These are phyloP conservation scores for Xyrichtys novacula DNA, from an alignment of 2,797 vertebrate species.

Conservation along the genomic window DNA sequence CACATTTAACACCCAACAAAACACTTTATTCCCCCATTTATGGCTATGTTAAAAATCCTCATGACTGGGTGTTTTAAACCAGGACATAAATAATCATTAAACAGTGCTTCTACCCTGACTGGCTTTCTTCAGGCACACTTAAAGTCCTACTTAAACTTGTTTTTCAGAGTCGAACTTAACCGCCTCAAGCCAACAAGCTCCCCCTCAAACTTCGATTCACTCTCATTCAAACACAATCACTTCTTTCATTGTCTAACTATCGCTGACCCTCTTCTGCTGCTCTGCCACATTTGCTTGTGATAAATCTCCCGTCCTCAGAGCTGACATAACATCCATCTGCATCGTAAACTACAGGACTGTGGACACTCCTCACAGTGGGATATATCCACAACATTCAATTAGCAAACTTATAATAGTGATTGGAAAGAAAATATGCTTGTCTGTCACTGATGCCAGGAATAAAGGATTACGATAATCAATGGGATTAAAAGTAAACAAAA, in stretches of 20 bases:
- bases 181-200: not conserved
- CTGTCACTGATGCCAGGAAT: slow-evolving; percentile 25
- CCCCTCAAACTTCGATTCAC: slow-evolving; percentile 11
- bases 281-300: slow-evolving; percentile 3
- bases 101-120: slow-evolving; percentile 30
- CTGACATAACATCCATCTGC: slow-evolving; percentile 23
- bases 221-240: slow-evolving; percentile 23
- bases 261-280: slow-evolving; percentile 16
- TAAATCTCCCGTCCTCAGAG: slow-evolving; percentile 9
- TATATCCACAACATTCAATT: slow-evolving; percentile 9
- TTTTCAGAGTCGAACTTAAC: slow-evolving; percentile 10
- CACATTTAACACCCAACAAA: no score
- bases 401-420: not conserved
- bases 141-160: slow-evolving; percentile 9
- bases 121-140: slow-evolving; percentile 9
- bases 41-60: no score
- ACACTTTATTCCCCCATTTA: no score
- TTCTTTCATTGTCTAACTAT: slow-evolving; percentile 19
- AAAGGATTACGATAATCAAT: not conserved
- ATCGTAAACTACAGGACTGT: not conserved
- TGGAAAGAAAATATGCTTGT: slow-evolving; percentile 1
- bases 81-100: no score
- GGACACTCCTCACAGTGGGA: not conserved
- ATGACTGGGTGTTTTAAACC: no score
- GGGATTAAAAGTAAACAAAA: no score